A percentile compares a stretch with the other conserved stretches of the same genome.
phyloP scores from a whole-genome alignment of 2,888 invertebrate species.

The Epinotia demarniana region DNA sequence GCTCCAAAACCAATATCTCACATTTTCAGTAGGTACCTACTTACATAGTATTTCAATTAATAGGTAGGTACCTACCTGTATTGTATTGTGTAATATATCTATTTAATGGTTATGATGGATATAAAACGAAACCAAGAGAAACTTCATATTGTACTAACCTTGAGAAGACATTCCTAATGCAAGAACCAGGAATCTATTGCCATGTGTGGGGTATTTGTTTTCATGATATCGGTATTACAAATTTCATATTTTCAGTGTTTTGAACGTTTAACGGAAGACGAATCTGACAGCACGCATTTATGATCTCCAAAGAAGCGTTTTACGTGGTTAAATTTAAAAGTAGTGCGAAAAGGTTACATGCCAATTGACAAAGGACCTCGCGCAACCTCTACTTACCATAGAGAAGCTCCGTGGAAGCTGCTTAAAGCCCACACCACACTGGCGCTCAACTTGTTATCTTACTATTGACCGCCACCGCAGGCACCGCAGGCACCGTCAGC shows the following conservation, averaged over 20 bases:
- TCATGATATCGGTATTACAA: slow-evolving; percentile 2
- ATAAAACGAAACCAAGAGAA: not conserved
- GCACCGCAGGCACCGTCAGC: no score
- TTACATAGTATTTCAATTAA: no score
- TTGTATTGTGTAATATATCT: not conserved
- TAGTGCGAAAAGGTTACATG: not conserved
- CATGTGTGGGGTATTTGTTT: not conserved
- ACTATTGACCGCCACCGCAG: no score
- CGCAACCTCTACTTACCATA: no score
- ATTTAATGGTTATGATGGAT: not conserved
- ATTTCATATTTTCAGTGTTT: slow-evolving; percentile 4
- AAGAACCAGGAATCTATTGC: not conserved
- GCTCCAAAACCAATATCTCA: no score
- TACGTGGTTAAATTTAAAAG: not conserved
- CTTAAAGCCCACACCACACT: no score
- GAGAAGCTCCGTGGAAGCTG: no score
- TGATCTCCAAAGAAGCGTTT: not conserved
- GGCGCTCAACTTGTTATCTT: no score
- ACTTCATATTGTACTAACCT: not conserved
- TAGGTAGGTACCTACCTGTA: no score
- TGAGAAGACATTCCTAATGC: slow-evolving; percentile 2
- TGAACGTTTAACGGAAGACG: not conserved
- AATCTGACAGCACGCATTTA: not conserved
- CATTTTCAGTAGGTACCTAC: no score
- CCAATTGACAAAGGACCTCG: not conserved